Evolutionary conservation across 2,797 vertebrate species (phyloP), one percentile per base, ranked within the genome.

Genomic region (Petrocephalus sullivani): DNA sequence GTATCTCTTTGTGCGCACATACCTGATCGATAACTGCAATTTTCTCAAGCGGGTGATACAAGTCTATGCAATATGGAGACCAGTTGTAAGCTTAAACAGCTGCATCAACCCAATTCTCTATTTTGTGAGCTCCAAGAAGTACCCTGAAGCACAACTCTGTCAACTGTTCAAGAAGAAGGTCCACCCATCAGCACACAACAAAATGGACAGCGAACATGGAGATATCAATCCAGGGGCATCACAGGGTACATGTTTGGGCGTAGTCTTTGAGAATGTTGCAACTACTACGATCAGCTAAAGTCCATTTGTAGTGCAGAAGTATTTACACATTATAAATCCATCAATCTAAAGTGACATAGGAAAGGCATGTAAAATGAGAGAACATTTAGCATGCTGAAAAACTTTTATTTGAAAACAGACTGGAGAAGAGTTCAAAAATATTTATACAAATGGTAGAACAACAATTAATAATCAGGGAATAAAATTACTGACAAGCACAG

Each of bases 21-120:
- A 93, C 16, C 16, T 67, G 46, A 41, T 89, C 3, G 54, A 0
- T 0, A 64, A 94, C 88, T 95, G 94, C 58, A 84, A 3, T 0
- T 87, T 94, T 1, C 9, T 94, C 1, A 91, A 75, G 8, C 2
- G 6, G 1, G 91, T 86, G 37, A 92, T 91, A 87, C 10, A 91
- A 57, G 91, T 90, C 75, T 94, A 91, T 56, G 93, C 94, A 89
- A 83, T 92, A 2, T 94, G 93, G 93, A 93, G 93, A 53, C 94
- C 94, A 0, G 90, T 93, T 0, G 93, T 93, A 21, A 93, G 93
- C 75, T 8, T 93, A 0, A 93, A 92, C 90, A 93, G 93, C 90
- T 95, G 94, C 88, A 89, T 92, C 16, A 94, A 95, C 21, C 93
- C 94, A 0, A 61, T 94, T 10, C 87, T 96, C 2, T 95, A 93